Conservation (phyloP, 2,113 vertebrate species). For the Centrocercus urophasianus region DNA sequence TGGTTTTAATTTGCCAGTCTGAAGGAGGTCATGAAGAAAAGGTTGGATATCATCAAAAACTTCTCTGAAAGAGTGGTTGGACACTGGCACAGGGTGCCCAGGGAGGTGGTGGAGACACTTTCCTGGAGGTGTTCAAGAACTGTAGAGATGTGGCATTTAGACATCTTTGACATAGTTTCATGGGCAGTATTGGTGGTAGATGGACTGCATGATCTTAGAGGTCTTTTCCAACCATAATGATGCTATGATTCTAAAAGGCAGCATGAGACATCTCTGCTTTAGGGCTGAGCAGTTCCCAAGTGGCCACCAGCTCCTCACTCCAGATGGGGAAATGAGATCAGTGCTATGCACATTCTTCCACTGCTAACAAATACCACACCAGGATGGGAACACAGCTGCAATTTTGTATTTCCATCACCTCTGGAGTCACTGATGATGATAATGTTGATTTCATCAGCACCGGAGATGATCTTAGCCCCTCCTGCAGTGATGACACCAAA, state of each 20-base stretch:
- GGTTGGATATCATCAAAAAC: background rate
- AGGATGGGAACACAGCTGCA: background rate
- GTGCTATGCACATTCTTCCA: background rate
- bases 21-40: background rate
- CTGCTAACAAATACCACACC: background rate
- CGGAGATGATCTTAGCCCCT: background rate
- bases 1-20: background rate
- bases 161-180: no score
- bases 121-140: no score
- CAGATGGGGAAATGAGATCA: background rate
- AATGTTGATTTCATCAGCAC: fast-evolving
- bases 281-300: background rate
- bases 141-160: no score
- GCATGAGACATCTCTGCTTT: background rate
- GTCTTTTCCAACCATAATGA: no score
- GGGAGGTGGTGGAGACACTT: no score
- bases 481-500: fast-evolving
- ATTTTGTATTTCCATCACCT: fast-evolving
- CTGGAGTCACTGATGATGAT: background rate
- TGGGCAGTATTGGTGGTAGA: no score
- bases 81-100: no score
- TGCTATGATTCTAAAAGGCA: no score
- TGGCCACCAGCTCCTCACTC: background rate
- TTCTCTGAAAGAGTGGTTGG: no score
- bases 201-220: no score